These are phyloP conservation scores for Lepidothrix coronata DNA, from an alignment of 2,113 vertebrate genomes.

Conservation along the genomic window DNA sequence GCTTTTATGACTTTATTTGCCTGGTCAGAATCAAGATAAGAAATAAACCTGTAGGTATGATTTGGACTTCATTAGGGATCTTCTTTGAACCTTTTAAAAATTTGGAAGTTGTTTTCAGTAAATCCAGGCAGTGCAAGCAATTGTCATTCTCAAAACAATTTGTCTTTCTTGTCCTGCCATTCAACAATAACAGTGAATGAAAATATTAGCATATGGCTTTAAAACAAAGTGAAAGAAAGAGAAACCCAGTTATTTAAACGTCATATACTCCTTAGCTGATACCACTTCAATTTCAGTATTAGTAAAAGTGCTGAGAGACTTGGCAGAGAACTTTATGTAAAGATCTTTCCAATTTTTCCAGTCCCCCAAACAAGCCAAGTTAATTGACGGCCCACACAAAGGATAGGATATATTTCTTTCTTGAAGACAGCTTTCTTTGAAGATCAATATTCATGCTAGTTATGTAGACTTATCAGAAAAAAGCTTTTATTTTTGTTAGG, in stretches of 20 bases:
- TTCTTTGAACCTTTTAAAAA: not conserved
- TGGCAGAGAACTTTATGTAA: not conserved
- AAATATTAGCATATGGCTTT: not conserved
- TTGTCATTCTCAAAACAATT: not conserved
- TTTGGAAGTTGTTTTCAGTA: not conserved
- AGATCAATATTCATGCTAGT: fast-evolving
- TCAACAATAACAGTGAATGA: not conserved
- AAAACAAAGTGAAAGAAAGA: not conserved
- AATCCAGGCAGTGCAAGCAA: not conserved
- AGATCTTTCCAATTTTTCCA: not conserved
- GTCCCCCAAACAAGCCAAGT: not conserved
- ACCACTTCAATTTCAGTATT: not conserved
- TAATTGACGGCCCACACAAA: not conserved
- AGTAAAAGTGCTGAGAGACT: not conserved
- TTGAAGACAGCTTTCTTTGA: not conserved
- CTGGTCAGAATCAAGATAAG: not conserved
- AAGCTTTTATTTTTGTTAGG: not conserved
- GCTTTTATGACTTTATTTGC: not conserved
- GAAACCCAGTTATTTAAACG: not conserved
- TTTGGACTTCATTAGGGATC: not conserved
- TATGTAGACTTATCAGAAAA: not conserved
- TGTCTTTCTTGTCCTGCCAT: not conserved
- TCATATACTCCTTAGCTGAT: not conserved
- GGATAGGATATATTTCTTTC: not conserved
- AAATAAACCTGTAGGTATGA: not conserved